These are phyloP conservation scores for Listronotus oregonensis DNA, from an alignment of 1,140 invertebrate genomes.

Conservation along the genomic window DNA sequence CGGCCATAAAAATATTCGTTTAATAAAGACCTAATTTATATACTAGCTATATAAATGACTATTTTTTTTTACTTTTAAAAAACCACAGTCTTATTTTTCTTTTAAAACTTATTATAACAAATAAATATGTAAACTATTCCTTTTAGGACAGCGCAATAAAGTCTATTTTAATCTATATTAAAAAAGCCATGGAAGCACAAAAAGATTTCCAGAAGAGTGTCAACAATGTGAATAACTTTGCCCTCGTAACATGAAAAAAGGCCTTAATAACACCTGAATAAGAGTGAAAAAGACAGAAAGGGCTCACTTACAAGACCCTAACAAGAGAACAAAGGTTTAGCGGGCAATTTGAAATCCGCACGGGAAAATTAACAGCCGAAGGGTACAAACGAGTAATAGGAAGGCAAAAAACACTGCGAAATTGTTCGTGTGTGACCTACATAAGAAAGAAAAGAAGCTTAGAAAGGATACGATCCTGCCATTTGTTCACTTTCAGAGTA, in stretches of 20 bases:
- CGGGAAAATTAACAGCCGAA: slow-evolving; percentile 14
- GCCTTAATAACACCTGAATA: slow-evolving; percentile 13
- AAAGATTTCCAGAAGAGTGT: neutral
- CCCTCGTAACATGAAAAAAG: neutral
- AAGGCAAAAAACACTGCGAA: neutral
- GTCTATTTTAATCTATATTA: too few relatives aligned
- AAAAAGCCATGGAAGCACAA: neutral
- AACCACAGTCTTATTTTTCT: too few relatives aligned
- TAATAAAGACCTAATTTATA: too few relatives aligned
- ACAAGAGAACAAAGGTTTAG: slow-evolving; percentile 11
- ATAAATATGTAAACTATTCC: too few relatives aligned
- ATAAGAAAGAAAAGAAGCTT: neutral
- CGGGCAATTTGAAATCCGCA: slow-evolving; percentile 14
- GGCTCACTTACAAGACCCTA: slow-evolving; percentile 3
- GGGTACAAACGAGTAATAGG: slow-evolving; percentile 7
- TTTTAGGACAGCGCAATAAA: too few relatives aligned
- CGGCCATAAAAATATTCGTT: too few relatives aligned
- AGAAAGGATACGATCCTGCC: neutral
- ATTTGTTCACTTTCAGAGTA: too few relatives aligned
- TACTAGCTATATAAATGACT: too few relatives aligned
- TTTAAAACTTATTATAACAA: too few relatives aligned
- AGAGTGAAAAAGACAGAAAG: neutral
- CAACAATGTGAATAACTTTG: too few relatives aligned
- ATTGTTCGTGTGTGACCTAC: slow-evolving; percentile 10
- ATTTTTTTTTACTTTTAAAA: too few relatives aligned